These are phyloP conservation scores for Cephus pygmeus DNA, from an alignment of 2,888 invertebrate genomes.

Conservation along the genomic window DNA sequence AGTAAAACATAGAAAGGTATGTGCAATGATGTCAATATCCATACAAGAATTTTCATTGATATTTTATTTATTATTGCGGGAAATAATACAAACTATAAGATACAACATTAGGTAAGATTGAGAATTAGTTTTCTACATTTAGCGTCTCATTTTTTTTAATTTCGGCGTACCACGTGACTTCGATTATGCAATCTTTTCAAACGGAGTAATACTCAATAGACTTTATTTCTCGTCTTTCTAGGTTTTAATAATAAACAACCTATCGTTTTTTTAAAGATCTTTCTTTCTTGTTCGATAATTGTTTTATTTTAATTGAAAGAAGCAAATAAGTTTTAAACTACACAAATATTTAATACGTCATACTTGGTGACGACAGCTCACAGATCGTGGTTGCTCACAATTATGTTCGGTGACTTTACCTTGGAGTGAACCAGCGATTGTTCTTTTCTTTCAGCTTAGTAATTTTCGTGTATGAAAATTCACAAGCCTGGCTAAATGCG, in stretches of 20 bases:
- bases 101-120: background rate
- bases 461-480: background rate
- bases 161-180: background rate
- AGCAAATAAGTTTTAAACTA: background rate
- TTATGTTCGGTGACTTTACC: background rate
- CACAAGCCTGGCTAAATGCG: constrained; percentile 39
- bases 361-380: background rate
- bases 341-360: background rate
- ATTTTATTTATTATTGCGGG: background rate
- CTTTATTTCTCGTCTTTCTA: background rate
- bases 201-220: background rate
- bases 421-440: background rate
- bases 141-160: background rate
- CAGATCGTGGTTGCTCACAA: background rate
- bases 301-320: background rate
- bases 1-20: constrained; percentile 43
- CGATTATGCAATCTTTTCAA: background rate
- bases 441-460: background rate
- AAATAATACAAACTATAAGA: background rate
- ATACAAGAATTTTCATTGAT: background rate
- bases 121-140: background rate
- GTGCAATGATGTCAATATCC: constrained; percentile 12
- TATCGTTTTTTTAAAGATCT: background rate
- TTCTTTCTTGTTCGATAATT: background rate
- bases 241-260: background rate